Evolutionary conservation across 1,140 invertebrate species (phyloP).

Genomic region (Brachionus asplanchnoidis): DNA sequence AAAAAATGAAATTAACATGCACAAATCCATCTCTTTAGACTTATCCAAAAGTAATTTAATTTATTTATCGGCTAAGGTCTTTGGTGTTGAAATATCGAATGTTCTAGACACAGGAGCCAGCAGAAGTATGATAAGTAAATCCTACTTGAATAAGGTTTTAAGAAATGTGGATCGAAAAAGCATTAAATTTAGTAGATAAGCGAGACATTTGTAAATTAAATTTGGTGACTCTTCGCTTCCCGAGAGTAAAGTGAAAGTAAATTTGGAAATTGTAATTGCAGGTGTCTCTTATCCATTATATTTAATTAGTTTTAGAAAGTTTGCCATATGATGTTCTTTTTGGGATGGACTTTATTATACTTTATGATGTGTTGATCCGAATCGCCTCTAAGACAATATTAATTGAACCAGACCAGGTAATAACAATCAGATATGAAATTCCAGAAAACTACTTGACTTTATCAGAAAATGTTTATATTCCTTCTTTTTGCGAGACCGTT

Average conservation of each 20-base stretch:
- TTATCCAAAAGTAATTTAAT: neutral
- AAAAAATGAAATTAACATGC: neutral
- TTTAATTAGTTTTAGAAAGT: neutral
- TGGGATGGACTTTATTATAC: slow-evolving; percentile 14
- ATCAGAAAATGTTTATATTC: neutral
- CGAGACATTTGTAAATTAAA: neutral
- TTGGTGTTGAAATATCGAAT: neutral
- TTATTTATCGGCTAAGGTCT: neutral
- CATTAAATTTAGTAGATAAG: neutral
- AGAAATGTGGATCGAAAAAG: neutral
- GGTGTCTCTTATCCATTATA: neutral
- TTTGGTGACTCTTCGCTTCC: neutral
- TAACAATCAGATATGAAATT: neutral
- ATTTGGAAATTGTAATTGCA: neutral
- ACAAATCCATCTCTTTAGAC: neutral
- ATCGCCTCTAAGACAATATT: neutral
- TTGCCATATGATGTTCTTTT: slow-evolving; percentile 6
- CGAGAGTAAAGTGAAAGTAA: neutral
- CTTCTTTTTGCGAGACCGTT: neutral
- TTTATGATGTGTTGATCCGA: neutral
- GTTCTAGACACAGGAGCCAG: slow-evolving; percentile 16
- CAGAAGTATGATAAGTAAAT: slow-evolving; percentile 6
- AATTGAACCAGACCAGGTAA: neutral
- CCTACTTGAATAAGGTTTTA: neutral
- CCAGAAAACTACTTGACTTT: neutral